phyloP scores from a whole-genome alignment of 1,140 invertebrate species.

The Zelostemma sp. region DNA sequence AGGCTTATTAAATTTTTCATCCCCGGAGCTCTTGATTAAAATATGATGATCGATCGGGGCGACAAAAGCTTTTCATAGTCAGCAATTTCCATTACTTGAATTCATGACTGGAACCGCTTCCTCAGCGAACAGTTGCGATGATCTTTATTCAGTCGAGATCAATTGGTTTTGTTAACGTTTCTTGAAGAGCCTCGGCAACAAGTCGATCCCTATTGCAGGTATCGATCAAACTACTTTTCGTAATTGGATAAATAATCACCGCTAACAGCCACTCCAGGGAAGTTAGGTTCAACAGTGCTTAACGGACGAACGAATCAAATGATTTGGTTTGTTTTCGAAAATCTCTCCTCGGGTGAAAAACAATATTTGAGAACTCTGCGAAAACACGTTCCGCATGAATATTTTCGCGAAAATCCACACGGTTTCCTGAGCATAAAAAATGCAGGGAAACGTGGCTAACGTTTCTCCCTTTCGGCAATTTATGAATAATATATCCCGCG shows the following conservation, averaged over 20 bases:
- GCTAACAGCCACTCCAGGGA: too few species aligned
- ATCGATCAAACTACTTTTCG: constrained; percentile 46
- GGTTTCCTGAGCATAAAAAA: not conserved
- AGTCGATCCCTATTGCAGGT: constrained; percentile 39
- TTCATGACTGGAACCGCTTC: not conserved
- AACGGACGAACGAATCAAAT: too few species aligned
- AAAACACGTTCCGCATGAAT: not conserved
- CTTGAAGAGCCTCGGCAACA: not conserved
- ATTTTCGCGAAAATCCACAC: not conserved
- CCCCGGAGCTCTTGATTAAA: not conserved
- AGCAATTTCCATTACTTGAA: constrained; percentile 3
- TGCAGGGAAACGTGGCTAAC: not conserved
- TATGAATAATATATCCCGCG: not conserved
- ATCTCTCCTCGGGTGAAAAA: too few species aligned
- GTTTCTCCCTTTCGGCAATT: not conserved
- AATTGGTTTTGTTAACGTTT: constrained; percentile 2
- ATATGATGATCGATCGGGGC: not conserved
- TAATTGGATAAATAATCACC: constrained; percentile 49
- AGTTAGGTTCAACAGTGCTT: too few species aligned
- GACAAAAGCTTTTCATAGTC: constrained; percentile 1
- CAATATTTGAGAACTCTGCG: not conserved
- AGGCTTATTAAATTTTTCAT: not conserved
- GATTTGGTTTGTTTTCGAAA: constrained; percentile 14
- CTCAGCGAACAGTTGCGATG: not conserved
- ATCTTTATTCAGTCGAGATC: not conserved